Evolutionary conservation across 2,113 vertebrate species (phyloP), one percentile per base, ranked within the genome.

Genomic region (Notiomystis cincta): DNA sequence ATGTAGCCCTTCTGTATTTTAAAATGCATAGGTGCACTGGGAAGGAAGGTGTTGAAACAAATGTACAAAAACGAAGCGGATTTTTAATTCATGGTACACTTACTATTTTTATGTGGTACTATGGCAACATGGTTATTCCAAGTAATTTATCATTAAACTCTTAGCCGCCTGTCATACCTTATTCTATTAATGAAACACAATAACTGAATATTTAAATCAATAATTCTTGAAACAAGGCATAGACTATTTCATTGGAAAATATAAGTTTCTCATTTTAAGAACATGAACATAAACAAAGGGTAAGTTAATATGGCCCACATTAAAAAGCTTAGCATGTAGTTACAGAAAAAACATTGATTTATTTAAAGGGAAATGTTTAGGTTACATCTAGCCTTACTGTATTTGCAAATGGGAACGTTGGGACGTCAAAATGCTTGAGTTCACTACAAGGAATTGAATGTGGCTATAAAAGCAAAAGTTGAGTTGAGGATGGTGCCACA

Each of bases 51-150:
- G 78, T 95, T 88, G 58, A 97, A 96, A 90, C 42, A 86, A 83
- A 73, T 30, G 38, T 58, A 81, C 13, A 62, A 81, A 96, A 92
- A 54, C 1, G 6, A 96, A 82, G 72, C 4, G 1, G 35, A 77
- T 94, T 92, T 91, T 88, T 77, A 91, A 90, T 82, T 96, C 38
- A 73, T 54, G n/a, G 58, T 56, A 77, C 38, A 53, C 57, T 62
- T 90, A 92, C 84, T 96, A 96, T 94, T 96, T 95, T 95, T 96
- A 91, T 44, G 40, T 78, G 95, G 76, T 91, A 91, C 95, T 96
- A 96, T 95, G 90, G 95, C 90, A 96, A 97, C 93, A 93, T 73
- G 62, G 67, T 83, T 96, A 96, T 95, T 94, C 76, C 60, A 90
- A 97, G 95, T 82, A 91, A 93, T 96, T 92, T 92, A 86, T 96